Evolutionary conservation across 2,113 vertebrate genomes (phyloP).

Genomic region (Coturnix japonica): DNA sequence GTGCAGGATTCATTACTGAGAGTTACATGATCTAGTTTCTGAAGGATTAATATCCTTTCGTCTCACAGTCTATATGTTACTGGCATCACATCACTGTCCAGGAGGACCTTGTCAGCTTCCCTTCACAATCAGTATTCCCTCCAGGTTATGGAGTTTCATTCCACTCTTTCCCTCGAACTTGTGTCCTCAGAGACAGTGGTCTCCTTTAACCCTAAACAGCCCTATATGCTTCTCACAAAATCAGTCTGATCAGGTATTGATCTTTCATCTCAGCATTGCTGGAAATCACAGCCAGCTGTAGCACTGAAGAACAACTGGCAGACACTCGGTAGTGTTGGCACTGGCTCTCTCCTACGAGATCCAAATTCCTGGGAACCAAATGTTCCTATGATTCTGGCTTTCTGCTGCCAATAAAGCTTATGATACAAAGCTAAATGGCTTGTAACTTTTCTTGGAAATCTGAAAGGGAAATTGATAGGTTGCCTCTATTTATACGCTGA

Average conservation of each 20-base stretch:
- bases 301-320: constrained; percentile 77
- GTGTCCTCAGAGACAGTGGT: neutral
- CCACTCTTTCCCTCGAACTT: neutral
- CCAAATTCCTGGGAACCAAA: constrained; percentile 82
- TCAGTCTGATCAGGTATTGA: constrained; percentile 62
- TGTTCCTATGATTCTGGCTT: constrained; percentile 80
- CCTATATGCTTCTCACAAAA: constrained; percentile 1
- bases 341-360: constrained; percentile 53
- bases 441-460: constrained; percentile 79
- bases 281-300: constrained; percentile 76
- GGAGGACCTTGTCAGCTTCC: neutral
- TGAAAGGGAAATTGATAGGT: constrained; percentile 73
- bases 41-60: neutral
- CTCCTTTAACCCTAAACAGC: neutral
- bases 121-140: neutral
- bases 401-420: constrained; percentile 79
- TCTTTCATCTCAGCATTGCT: constrained; percentile 54
- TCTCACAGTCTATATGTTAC: neutral
- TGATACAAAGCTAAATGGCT: constrained; percentile 81
- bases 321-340: constrained; percentile 76
- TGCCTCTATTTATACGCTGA: constrained; percentile 60
- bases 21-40: neutral
- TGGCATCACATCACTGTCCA: neutral
- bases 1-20: neutral
- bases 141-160: neutral